Percentiles rank a stretch among this genome's conserved stretches.
phyloP scores from a whole-genome alignment of 2,888 invertebrate species.

The Orthosia gracilis region DNA sequence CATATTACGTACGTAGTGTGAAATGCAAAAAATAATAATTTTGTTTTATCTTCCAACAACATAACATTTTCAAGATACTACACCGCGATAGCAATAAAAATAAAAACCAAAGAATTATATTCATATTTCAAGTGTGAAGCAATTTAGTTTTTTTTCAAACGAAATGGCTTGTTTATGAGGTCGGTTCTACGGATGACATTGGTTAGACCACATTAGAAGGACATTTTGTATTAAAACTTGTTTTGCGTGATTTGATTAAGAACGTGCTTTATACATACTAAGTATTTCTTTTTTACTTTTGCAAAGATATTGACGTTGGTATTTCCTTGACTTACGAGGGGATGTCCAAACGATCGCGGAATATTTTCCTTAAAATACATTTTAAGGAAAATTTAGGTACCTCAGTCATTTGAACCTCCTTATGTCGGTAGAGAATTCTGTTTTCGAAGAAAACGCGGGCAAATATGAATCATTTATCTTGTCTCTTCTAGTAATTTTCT shows the following conservation, averaged over 20 bases:
- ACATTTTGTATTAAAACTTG: conserved; percentile 48
- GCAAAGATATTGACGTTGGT: background rate
- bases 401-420: too few relatives aligned
- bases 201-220: conserved; percentile 36
- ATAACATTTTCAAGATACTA: conserved; percentile 26
- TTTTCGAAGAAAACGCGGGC: too few relatives aligned
- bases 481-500: too few relatives aligned
- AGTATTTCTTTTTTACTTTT: background rate
- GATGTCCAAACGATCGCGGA: too few relatives aligned
- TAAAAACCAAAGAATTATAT: conserved; percentile 41
- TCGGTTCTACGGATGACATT: conserved; percentile 35
- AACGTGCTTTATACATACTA: background rate
- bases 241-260: conserved; percentile 18
- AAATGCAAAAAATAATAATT: background rate
- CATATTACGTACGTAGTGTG: background rate
- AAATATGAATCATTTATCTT: too few relatives aligned
- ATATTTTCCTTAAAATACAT: too few relatives aligned
- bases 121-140: conserved; percentile 54
- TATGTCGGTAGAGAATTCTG: too few relatives aligned
- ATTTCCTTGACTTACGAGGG: background rate
- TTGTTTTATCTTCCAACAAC: conserved; percentile 7
- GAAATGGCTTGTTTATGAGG: conserved; percentile 47
- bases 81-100: conserved; percentile 34
- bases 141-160: conserved; percentile 53
- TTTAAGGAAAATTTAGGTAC: too few relatives aligned